Percentiles rank a stretch among this genome's conserved stretches.
Conservation (phyloP, 2,888 invertebrate genomes). For the Metopia argyrocephala region DNA sequence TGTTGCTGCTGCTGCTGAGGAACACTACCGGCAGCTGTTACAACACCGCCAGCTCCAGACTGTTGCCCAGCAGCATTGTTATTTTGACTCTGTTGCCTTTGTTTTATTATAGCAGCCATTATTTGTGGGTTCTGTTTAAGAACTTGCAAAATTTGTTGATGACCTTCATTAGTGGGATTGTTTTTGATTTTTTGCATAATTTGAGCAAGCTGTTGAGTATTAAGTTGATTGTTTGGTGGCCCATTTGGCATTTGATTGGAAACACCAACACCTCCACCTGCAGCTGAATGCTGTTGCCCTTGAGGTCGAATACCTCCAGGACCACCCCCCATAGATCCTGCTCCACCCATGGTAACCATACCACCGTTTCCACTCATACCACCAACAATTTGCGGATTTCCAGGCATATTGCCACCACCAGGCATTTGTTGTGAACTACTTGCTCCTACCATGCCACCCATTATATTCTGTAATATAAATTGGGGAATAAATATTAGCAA, state of each 20-base stretch:
- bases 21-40: slow-evolving; percentile 70
- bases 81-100: slow-evolving; percentile 82
- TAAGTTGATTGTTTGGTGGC: slow-evolving; percentile 71
- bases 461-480: slow-evolving; percentile 72
- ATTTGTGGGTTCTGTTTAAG: slow-evolving; percentile 95
- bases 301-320: slow-evolving; percentile 77
- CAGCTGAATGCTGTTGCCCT: slow-evolving; percentile 72
- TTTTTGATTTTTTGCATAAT: slow-evolving; percentile 93
- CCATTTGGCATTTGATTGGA: slow-evolving; percentile 71
- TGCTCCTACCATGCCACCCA: slow-evolving; percentile 75
- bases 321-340: slow-evolving; percentile 65
- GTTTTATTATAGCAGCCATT: slow-evolving; percentile 96
- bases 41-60: slow-evolving; percentile 67
- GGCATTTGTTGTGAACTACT: slow-evolving; percentile 73
- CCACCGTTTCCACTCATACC: slow-evolving; percentile 70
- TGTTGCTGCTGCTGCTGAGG: slow-evolving; percentile 72
- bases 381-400: slow-evolving; percentile 59
- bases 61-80: slow-evolving; percentile 72
- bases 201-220: slow-evolving; percentile 86
- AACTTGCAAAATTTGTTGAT: slow-evolving; percentile 92
- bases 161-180: slow-evolving; percentile 94
- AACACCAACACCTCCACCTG: slow-evolving; percentile 69
- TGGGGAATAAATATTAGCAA: neutral
- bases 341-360: slow-evolving; percentile 69
- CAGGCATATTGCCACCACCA: slow-evolving; percentile 68